phyloP scores from a whole-genome alignment of 2,113 vertebrate species.

The Gavialis gangeticus region DNA sequence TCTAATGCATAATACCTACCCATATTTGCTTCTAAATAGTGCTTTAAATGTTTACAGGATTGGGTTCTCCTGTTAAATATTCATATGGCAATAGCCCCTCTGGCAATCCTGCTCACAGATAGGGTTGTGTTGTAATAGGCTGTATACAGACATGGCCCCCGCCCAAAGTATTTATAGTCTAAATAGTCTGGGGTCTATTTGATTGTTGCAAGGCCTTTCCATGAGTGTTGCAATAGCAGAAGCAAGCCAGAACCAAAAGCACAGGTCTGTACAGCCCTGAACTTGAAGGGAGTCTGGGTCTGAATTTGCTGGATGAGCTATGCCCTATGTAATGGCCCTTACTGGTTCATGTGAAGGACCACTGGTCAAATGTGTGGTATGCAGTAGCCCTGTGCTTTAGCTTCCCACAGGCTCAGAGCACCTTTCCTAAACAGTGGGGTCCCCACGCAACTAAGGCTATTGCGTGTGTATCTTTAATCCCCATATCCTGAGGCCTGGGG shows the following conservation, averaged over 20 bases:
- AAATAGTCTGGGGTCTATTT: background rate
- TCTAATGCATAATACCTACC: background rate
- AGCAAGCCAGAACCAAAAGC: background rate
- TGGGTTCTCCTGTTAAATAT: background rate
- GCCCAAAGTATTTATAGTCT: background rate
- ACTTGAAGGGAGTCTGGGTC: background rate
- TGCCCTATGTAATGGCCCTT: background rate
- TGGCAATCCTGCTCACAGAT: background rate
- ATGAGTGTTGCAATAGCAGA: rapidly evolving
- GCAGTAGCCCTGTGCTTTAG: background rate
- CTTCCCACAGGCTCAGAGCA: background rate
- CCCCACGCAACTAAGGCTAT: background rate
- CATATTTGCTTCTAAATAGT: background rate
- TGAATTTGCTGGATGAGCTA: background rate
- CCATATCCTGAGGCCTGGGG: background rate
- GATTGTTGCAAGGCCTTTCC: background rate
- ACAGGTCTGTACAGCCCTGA: background rate
- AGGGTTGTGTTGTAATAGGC: background rate
- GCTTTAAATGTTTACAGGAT: rapidly evolving
- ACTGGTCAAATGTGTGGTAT: background rate
- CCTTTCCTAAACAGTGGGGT: background rate
- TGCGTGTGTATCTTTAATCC: background rate
- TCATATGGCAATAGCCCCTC: background rate
- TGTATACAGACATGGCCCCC: background rate
- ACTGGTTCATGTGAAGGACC: background rate